phyloP scores from a whole-genome alignment of 2,113 vertebrate genomes.

The Sceloporus undulatus region DNA sequence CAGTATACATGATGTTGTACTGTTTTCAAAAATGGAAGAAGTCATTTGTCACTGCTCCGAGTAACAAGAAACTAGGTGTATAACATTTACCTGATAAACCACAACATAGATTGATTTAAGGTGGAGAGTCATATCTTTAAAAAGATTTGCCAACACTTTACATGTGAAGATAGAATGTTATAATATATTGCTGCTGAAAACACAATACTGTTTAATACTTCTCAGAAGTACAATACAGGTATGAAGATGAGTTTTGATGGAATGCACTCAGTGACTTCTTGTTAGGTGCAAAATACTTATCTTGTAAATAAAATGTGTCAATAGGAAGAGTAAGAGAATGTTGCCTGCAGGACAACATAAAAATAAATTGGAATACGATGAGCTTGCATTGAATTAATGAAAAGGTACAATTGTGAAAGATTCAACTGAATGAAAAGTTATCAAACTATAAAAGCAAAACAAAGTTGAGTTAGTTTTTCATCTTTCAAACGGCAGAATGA shows the following conservation, averaged over 20 bases:
- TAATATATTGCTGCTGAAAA: constrained; percentile 12
- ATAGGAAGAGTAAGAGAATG: constrained; percentile 7
- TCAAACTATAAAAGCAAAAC: not conserved
- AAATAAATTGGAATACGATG: constrained; percentile 7
- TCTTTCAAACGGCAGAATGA: not conserved
- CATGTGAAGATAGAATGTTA: constrained; percentile 24
- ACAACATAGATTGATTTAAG: not conserved
- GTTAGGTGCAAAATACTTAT: constrained; percentile 39
- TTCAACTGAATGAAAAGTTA: constrained; percentile 25
- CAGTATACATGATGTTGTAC: constrained; percentile 36
- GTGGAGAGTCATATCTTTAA: constrained; percentile 32
- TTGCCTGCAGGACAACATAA: not conserved
- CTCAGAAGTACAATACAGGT: not conserved
- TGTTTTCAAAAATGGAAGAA: constrained; percentile 22
- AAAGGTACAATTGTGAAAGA: constrained; percentile 2
- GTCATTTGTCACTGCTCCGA: constrained; percentile 18
- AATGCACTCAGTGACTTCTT: constrained; percentile 41
- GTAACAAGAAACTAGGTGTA: not conserved
- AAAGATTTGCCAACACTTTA: constrained; percentile 28
- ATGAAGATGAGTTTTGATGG: constrained; percentile 11
- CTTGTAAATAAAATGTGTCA: constrained; percentile 33
- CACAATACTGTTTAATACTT: constrained; percentile 37
- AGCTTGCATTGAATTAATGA: constrained; percentile 14
- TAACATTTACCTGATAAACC: constrained; percentile 37
- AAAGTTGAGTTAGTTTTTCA: not conserved